Evolutionary conservation across 2,888 invertebrate species (phyloP), one percentile per base, ranked within the genome.

Genomic region (Ephialtes manifestator): DNA sequence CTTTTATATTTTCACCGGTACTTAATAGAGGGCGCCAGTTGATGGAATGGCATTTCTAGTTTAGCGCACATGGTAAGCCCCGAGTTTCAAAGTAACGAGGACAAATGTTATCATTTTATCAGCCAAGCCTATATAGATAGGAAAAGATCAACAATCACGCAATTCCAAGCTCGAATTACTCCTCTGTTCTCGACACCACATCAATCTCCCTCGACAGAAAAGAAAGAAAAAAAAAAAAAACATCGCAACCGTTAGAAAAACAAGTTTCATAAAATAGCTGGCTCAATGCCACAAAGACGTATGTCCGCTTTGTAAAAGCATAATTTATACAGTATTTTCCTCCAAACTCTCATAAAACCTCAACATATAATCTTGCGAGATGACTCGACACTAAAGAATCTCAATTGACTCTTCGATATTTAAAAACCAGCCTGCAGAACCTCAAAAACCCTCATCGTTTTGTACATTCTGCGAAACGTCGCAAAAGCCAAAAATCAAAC

Each of bases 31-130:
- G 60, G 60, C 31, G 60, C 60, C 31, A 63, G n/a, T 35, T 1
- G 35, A 8, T 18, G 31, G 60, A 60, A n/a, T 35, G 35, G 8
- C 11, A 8, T 11, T 24, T 13, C 3, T 1, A 15, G 1, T 15
- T 4, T 13, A 35, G 4, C 35, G n/a, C 35, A n/a, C 35, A 63
- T 35, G 60, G 60, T 35, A 63, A 63, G 18, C 58, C n/a, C 31
- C 15, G 58, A n/a, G 58, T 13, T 15, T 15, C 35, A 18, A 63
- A 35, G 7, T 31, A 63, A 63, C 10, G 35, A 35, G 60, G 18
- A 63, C 60, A 63, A 63, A 35, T 35, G 31, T 63, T 35, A 63
- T 63, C 60, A 18, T n/a, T 63, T 63, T 63, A 63, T 63, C 35
- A 31, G 60, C 18, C n/a, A 63, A 63, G 60, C n/a, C 58, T 15